Percentiles rank a stretch among this genome's conserved stretches.
Evolutionary conservation across 64 coral and sea anemone genomes (phyloP).

Genomic region (Porites australiensis): DNA sequence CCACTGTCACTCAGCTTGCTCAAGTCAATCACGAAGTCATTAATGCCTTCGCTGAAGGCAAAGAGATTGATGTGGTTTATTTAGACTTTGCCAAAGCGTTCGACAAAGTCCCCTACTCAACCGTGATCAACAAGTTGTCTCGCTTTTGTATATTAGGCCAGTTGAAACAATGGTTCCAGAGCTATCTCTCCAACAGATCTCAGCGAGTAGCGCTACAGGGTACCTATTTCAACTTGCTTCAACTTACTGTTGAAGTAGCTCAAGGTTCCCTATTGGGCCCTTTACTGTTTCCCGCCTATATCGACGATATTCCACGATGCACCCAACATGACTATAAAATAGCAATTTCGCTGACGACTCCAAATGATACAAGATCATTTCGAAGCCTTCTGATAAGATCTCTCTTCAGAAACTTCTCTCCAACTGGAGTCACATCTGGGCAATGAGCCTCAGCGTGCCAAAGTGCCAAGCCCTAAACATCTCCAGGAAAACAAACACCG

Average conservation of each 20-base stretch:
- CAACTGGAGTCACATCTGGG: conserved; percentile 36
- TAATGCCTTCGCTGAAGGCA: conserved; percentile 7
- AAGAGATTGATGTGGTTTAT: conserved; percentile 50
- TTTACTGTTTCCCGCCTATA: conserved; percentile 29
- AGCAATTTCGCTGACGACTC: conserved; percentile 35
- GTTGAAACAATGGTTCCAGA: conserved; percentile 26
- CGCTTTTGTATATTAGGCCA: conserved; percentile 40
- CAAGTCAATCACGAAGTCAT: conserved; percentile 23
- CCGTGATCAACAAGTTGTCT: conserved; percentile 13
- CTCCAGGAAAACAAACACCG: conserved; percentile 49
- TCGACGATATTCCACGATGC: conserved; percentile 42
- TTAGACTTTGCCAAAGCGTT: conserved; percentile 72
- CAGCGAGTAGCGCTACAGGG: conserved; percentile 46
- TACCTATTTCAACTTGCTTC: conserved; percentile 30
- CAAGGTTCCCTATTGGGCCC: conserved; percentile 33
- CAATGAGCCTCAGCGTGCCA: conserved; percentile 58
- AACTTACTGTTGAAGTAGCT: conserved; percentile 25
- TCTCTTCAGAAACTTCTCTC: background rate
- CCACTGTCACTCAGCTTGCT: conserved; percentile 19
- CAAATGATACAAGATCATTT: background rate
- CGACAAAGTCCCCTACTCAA: conserved; percentile 55
- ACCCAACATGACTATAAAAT: background rate
- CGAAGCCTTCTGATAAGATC: no score
- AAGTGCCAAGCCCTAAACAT: conserved; percentile 71
- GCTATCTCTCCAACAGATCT: conserved; percentile 57